Base-by-base conservation (phyloP, 2,888 invertebrate species). In the Myathropa florea region DNA sequence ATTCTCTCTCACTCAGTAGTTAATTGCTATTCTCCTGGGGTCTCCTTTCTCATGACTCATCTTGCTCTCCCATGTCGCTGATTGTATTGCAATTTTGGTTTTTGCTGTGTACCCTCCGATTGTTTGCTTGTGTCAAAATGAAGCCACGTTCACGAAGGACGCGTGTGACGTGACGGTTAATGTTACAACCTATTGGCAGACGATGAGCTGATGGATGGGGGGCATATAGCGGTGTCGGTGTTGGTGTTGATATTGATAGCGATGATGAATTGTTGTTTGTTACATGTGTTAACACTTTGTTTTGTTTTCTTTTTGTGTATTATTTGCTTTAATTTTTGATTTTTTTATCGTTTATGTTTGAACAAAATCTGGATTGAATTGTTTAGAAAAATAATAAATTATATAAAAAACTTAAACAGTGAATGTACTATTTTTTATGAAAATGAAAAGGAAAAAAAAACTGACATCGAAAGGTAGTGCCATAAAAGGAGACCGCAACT, bases 351-450 rank as follows among this genome's bases (percentile, higher is more conserved):
- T 64, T 77, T 83, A 86, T 73, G 83, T 86, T 79, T 86, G 83
- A 86, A 86, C 86, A 79, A 71, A 86, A 86, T 86, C 86, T 86
- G 83, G 24, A 81, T 85, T 83, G 3, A 65, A 70, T 79, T 76
- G 33, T 82, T 76, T 70, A 64, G 46, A 83, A 75, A 75, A 83
- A 79, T 55, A 65, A 78, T 59, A 67, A 67, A 65, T 70, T 64
- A 78, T 39, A 76, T 67, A 53, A 61, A 76, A 75, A 68, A 82
- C 21, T 55, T 12, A 70, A 70, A 70, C 14, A 73, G 53, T 30
- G 26, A 59, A 72, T 63, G 70, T 36, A 24, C 39, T 18, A 46
- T 46, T 46, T 6, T 33, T 4, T 70, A 55, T 61, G 24, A 0
- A 71, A 46, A 59, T 18, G 6, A 55, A 70, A 46, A 46, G 36